Base-by-base conservation (phyloP, 2,113 vertebrate species). In the Prunella himalayana region DNA sequence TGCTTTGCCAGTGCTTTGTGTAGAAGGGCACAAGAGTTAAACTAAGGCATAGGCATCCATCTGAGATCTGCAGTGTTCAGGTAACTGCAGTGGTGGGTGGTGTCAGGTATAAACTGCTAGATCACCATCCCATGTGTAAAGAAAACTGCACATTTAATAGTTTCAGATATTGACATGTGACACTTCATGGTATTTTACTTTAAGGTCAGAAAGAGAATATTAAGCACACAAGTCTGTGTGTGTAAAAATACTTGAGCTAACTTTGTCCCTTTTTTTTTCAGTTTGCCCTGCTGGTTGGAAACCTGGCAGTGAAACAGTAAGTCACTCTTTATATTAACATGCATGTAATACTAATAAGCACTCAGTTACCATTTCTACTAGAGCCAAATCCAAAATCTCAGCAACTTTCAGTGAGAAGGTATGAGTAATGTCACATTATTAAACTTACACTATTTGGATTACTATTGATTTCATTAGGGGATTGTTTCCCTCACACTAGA, bases 281-380 rank as follows among this genome's bases (percentile, higher is more conserved):
- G 99, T 99, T 87, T 99, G 99, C 95, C 99, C 99, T 94, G 99
- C 99, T 97, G 99, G 99, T 86, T 99, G 99, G 99, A 99, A 99
- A 95, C 99, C 99, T 95, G 99, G 99, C 96, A 99, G 99, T 85
- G 99, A 99, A 97, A 99, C 99, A 56, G 99, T 99, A 98, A 99
- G 99, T 98, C n/a, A 16, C 41, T 39, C 14, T 71, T 95, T 57
- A 35, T 81, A 25, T 42, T 80, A 86, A 82, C 37, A 59, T 77
- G 61, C 39, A 27, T 6, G 8, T 60, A 61, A 41, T 84, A 39
- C 27, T 86, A 31, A 27, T 35, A 94, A 42, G 4, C 33, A 60
- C 37, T 49, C 25, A 21, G 16, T 70, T 79, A 31, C 3, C 9
- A 7, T 88, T 90, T 88, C 49, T 41, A 11, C 11, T 93, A 53